Base-by-base conservation (phyloP, 1,140 invertebrate genomes). In the Aradophagus sp. region DNA sequence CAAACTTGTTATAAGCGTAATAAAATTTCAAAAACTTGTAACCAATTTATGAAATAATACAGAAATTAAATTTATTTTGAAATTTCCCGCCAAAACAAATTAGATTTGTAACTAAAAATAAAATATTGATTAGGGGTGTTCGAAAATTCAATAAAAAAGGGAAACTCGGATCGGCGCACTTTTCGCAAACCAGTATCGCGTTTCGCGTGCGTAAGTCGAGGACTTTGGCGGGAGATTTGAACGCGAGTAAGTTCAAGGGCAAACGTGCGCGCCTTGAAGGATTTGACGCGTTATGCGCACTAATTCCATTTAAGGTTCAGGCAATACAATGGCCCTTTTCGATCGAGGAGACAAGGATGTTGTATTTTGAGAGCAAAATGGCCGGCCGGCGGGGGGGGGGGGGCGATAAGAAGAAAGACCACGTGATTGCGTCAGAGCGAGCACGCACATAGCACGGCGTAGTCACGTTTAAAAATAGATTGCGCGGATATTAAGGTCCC, bases 381-480 rank as follows among this genome's bases (percentile, higher is more conserved):
- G 11, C 20, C 19, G 35, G 67, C 15, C 12, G 52, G 39, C 20
- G 52, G 16, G 42, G 35, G 58, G 56, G 47, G 42, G 67, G 38
- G 58, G 73, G 65, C 68, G 66, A 70, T 58, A 68, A 74, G 66
- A 70, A 78, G 77, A 80, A 81, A 80, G 77, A 81, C 77, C 76
- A 77, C 76, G 76, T 67, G 73, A 83, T 84, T 83, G 74, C 79
- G 75, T 84, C 80, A 81, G 52, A 73, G 65, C 68, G 66, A 55
- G 74, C 73, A 76, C 72, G 75, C 76, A 78, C 79, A 77, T 80
- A 78, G 65, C 73, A 66, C 74, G 45, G 29, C 41, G 62, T 66
- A 48, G 62, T 56, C 62, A 66, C 52, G 62, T 79, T 84, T 84
- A 84, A 84, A 84, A 84, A 84, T 84, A 84, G 82, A 80, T 79